These are phyloP conservation scores for Hypercompe scribonia DNA, from an alignment of 2,888 invertebrate genomes.

Conservation along the genomic window DNA sequence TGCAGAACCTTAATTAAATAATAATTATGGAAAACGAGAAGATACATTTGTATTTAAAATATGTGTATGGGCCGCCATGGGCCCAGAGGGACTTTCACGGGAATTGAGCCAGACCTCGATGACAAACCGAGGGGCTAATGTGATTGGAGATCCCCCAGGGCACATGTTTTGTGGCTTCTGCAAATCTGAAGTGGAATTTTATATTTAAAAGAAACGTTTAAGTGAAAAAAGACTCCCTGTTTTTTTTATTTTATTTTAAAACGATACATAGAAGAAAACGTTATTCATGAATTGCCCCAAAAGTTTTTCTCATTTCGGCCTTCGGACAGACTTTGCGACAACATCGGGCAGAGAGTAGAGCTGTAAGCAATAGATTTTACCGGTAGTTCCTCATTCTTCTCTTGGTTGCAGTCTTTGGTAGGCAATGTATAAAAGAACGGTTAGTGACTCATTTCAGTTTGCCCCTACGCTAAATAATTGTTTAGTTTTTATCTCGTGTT, in stretches of 20 bases:
- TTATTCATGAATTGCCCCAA: too few species aligned
- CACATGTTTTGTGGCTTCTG: background rate
- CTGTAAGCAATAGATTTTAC: too few species aligned
- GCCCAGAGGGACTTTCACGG: background rate
- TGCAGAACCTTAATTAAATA: conserved; percentile 18
- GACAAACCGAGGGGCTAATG: conserved; percentile 8
- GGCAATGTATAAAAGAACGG: background rate
- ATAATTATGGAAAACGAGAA: conserved; percentile 14
- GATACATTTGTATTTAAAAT: conserved; percentile 15
- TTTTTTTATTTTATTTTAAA: too few species aligned
- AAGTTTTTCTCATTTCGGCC: too few species aligned
- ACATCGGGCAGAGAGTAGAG: too few species aligned
- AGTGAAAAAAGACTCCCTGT: too few species aligned
- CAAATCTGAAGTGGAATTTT: background rate
- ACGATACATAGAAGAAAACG: too few species aligned
- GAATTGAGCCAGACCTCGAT: background rate
- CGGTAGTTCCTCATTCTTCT: too few species aligned
- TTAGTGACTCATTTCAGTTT: background rate
- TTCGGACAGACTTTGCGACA: too few species aligned
- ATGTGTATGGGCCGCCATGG: background rate
- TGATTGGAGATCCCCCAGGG: background rate
- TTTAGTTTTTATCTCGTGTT: conserved; percentile 8
- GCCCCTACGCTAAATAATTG: conserved; percentile 2
- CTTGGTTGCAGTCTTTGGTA: too few species aligned
- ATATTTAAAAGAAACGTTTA: too few species aligned